These are phyloP conservation scores for Heterohyrax brucei DNA, from an alignment of 2,797 vertebrate genomes.

Conservation along the genomic window DNA sequence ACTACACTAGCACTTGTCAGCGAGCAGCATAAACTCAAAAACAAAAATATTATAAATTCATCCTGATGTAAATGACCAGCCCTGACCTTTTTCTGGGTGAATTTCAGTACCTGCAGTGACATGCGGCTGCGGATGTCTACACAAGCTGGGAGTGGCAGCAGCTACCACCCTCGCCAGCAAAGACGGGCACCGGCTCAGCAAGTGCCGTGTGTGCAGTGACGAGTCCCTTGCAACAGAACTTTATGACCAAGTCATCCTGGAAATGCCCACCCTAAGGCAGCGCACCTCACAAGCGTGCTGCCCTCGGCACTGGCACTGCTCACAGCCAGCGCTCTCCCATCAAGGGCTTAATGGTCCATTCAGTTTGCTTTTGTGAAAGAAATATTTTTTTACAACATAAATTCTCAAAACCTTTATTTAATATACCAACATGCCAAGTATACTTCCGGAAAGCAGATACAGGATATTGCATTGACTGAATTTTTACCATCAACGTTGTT, in stretches of 20 bases:
- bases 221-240: not conserved
- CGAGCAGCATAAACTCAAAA: slow-evolving; percentile 19
- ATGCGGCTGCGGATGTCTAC: not conserved
- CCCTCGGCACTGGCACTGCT: no score
- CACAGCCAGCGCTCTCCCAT: not conserved
- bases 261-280: slow-evolving; percentile 31
- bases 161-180: not conserved
- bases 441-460: slow-evolving; percentile 9
- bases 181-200: not conserved
- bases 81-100: not conserved
- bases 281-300: no score
- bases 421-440: not conserved
- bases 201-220: not conserved
- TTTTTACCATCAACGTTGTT: not conserved
- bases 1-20: not conserved
- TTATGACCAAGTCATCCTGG: slow-evolving; percentile 14
- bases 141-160: slow-evolving; percentile 5
- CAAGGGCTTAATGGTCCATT: not conserved
- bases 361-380: slow-evolving; percentile 17
- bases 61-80: not conserved
- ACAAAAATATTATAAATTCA: slow-evolving; percentile 45
- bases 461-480: not conserved
- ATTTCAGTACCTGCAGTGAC: slow-evolving; percentile 51
- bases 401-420: slow-evolving; percentile 36
- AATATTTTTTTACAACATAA: not conserved